Conservation (phyloP, 37 sponge, comb jelly and placozoan species). For the Mnemiopsis leidyi region DNA sequence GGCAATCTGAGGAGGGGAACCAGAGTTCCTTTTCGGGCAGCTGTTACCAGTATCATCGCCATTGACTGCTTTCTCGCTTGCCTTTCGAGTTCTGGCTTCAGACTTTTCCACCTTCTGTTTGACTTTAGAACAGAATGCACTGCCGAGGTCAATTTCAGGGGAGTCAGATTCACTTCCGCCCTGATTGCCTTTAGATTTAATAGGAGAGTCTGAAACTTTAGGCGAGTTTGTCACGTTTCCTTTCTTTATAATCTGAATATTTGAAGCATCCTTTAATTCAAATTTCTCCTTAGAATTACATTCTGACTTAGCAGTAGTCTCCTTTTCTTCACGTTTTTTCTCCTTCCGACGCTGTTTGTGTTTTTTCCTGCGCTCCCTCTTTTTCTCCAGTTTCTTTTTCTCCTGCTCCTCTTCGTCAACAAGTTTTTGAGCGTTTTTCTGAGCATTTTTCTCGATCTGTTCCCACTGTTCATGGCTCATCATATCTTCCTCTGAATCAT, state of each 20-base stretch:
- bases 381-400: constrained; percentile 39
- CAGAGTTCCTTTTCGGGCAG: background rate
- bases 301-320: background rate
- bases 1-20: background rate
- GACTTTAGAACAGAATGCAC: constrained; percentile 52
- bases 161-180: background rate
- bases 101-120: constrained; percentile 52
- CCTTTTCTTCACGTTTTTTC: constrained; percentile 55
- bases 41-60: background rate
- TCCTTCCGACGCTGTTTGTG: constrained; percentile 53
- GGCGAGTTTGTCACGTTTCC: background rate
- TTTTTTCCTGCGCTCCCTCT: constrained; percentile 55
- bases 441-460: constrained; percentile 20
- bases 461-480: constrained; percentile 54
- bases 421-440: constrained; percentile 46
- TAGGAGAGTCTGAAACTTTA: background rate
- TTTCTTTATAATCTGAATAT: background rate
- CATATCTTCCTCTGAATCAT: constrained; percentile 47
- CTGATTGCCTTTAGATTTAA: background rate
- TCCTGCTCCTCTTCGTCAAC: constrained; percentile 48
- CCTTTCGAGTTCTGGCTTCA: constrained; percentile 41
- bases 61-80: constrained; percentile 31
- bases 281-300: background rate
- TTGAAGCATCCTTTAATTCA: constrained; percentile 1
- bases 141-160: constrained; percentile 49